A percentile compares a stretch with the other conserved stretches of the same genome.
Conservation (phyloP, 2,888 invertebrate species). For the Griposia aprilina region DNA sequence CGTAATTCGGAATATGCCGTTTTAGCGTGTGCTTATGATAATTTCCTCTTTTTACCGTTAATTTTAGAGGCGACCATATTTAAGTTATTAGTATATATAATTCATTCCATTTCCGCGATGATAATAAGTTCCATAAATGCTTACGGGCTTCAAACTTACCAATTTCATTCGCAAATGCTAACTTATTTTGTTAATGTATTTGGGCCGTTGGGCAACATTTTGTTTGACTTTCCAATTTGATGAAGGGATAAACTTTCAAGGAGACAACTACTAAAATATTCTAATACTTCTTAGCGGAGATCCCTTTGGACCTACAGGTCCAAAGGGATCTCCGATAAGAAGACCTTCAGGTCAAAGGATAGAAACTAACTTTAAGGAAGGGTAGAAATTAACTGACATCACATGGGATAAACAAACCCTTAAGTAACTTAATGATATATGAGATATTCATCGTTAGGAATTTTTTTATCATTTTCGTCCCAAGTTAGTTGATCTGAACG, state of each 20-base stretch:
- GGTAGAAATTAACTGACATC: not conserved
- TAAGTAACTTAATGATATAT: not conserved
- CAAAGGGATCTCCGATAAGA: too few species aligned
- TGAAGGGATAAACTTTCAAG: not conserved
- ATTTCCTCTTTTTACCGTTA: not conserved
- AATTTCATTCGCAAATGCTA: not conserved
- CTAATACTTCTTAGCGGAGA: not conserved
- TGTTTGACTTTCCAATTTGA: not conserved
- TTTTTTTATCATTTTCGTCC: not conserved
- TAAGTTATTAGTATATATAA: too few species aligned
- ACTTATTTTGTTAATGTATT: not conserved
- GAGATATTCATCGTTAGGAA: not conserved
- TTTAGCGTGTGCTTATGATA: not conserved
- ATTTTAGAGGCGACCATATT: not conserved
- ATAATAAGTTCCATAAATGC: not conserved
- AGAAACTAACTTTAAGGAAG: slow-evolving; percentile 10
- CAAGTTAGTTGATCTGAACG: not conserved
- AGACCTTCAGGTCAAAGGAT: not conserved
- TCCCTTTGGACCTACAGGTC: slow-evolving; percentile 10
- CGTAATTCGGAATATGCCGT: too few species aligned
- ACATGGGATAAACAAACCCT: not conserved
- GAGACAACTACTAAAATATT: slow-evolving; percentile 6
- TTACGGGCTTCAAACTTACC: not conserved
- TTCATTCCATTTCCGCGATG: not conserved
- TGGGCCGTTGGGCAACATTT: not conserved